Conservation (phyloP, 2,888 invertebrate species). For the Pachymerium ferrugineum region DNA sequence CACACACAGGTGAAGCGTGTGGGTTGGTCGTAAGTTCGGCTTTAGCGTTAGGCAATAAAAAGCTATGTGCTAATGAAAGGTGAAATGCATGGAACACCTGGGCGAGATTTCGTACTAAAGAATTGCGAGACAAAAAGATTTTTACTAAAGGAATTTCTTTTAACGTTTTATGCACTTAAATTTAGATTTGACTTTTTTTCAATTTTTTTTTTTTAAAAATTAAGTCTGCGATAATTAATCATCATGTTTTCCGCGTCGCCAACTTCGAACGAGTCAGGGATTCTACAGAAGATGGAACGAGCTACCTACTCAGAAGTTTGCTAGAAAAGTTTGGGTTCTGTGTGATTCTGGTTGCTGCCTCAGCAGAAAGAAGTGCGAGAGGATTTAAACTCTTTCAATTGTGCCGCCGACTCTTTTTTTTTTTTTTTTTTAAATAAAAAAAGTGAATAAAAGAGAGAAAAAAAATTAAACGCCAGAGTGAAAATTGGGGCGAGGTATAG, state of each 20-base stretch:
- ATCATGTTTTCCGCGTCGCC: neutral
- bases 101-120: neutral
- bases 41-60: neutral
- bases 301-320: too few species aligned
- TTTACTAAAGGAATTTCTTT: neutral
- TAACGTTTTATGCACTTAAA: neutral
- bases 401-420: neutral
- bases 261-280: neutral
- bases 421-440: too few species aligned
- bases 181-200: neutral
- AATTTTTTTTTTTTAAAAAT: neutral
- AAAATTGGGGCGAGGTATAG: neutral
- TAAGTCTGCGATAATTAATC: neutral
- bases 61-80: neutral
- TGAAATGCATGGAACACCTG: neutral
- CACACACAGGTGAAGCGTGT: constrained; percentile 12
- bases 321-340: neutral
- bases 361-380: neutral
- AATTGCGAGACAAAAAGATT: neutral
- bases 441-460: neutral
- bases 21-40: neutral
- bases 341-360: neutral
- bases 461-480: neutral
- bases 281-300: too few species aligned
- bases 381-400: neutral